Evolutionary conservation across 2,888 invertebrate species (phyloP).

Genomic region (Coelinius sp.): DNA sequence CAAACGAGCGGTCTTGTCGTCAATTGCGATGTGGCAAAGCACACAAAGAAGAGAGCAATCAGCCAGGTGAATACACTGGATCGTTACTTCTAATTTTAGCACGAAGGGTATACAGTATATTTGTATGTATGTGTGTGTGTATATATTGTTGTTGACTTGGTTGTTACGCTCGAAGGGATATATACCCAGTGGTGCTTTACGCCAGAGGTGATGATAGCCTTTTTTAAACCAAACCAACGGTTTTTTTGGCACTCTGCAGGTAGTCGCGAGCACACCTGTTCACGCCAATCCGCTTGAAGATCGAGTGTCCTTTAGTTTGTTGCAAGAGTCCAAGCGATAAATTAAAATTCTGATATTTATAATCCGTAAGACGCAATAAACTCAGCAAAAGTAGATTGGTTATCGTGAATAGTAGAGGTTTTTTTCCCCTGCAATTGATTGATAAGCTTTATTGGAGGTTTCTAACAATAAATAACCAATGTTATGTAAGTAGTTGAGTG

Average conservation of each 20-base stretch:
- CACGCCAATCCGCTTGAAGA: background rate
- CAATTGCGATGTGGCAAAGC: slow-evolving; percentile 18
- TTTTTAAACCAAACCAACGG: background rate
- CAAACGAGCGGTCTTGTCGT: slow-evolving; percentile 24
- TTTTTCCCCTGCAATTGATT: background rate
- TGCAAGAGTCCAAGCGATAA: no score
- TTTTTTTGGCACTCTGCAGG: background rate
- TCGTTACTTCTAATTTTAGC: slow-evolving; percentile 68
- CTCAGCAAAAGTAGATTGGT: background rate
- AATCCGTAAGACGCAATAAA: background rate
- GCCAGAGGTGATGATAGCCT: slow-evolving; percentile 30
- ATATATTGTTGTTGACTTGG: slow-evolving; percentile 25
- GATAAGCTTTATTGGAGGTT: background rate
- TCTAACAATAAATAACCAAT: background rate
- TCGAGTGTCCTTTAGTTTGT: slow-evolving; percentile 7
- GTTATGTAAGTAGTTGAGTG: background rate
- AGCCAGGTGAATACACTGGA: slow-evolving; percentile 61
- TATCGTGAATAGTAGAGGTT: background rate
- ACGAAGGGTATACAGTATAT: slow-evolving; percentile 68
- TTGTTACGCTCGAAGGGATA: slow-evolving; percentile 45
- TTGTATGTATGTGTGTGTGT: slow-evolving; percentile 44
- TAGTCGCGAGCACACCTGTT: background rate
- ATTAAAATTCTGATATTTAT: background rate
- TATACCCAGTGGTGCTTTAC: slow-evolving; percentile 41
- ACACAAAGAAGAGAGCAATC: slow-evolving; percentile 50